phyloP scores from a whole-genome alignment of 2,888 invertebrate species.

The Andricus curvator region DNA sequence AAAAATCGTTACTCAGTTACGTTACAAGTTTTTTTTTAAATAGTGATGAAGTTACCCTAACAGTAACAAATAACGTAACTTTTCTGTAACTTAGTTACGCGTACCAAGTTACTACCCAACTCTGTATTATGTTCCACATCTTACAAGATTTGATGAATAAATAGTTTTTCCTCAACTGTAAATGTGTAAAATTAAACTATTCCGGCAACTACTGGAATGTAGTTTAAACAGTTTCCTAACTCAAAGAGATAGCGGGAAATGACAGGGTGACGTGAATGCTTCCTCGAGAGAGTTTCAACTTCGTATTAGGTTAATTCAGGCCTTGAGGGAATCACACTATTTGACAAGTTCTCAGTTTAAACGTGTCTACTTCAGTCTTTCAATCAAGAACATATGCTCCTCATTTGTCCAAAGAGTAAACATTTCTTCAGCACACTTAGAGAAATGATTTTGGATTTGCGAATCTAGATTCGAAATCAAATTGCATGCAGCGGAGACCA shows the following conservation, averaged over 20 bases:
- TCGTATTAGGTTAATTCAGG: slow-evolving; percentile 26
- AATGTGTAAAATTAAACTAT: background rate
- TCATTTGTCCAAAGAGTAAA: background rate
- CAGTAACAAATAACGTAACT: too few relatives aligned
- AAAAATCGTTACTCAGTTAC: too few relatives aligned
- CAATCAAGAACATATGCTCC: slow-evolving; percentile 14
- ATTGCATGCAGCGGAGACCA: too few relatives aligned
- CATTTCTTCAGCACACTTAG: background rate
- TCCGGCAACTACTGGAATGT: background rate
- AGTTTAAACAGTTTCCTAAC: slow-evolving; percentile 3
- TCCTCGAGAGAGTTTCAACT: slow-evolving; percentile 10
- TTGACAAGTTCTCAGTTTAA: slow-evolving; percentile 37
- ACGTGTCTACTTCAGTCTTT: slow-evolving; percentile 31
- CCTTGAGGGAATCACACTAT: slow-evolving; percentile 21
- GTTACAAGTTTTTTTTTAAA: too few relatives aligned
- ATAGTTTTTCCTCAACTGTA: too few relatives aligned
- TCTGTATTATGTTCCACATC: too few relatives aligned
- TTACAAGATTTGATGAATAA: too few relatives aligned
- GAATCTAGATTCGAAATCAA: too few relatives aligned
- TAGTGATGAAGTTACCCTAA: too few relatives aligned
- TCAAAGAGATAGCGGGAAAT: slow-evolving; percentile 3
- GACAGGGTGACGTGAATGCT: slow-evolving; percentile 24
- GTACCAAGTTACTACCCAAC: too few relatives aligned
- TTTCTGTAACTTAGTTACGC: too few relatives aligned
- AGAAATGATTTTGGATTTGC: too few relatives aligned